Conservation (phyloP, 1,140 invertebrate genomes). For the Neodiprion fabricii region DNA sequence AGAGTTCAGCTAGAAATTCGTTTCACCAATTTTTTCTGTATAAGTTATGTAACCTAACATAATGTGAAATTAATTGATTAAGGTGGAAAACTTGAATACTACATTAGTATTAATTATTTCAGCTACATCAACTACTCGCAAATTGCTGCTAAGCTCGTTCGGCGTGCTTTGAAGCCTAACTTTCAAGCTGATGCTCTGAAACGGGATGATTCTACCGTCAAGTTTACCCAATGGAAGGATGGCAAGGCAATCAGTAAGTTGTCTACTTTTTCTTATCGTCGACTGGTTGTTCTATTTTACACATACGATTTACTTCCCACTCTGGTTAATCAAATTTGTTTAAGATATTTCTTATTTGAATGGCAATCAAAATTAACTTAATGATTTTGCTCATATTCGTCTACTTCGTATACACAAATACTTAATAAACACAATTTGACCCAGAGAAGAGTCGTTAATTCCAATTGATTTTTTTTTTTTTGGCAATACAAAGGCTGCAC, state of each 20-base stretch:
- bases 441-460: too few species aligned
- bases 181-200: conserved; percentile 75
- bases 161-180: conserved; percentile 79
- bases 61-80: conserved; percentile 18
- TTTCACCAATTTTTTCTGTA: conserved; percentile 15
- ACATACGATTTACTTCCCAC: too few species aligned
- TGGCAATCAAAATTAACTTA: conserved; percentile 4
- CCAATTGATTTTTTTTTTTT: too few species aligned
- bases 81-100: conserved; percentile 24
- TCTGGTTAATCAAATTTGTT: neutral
- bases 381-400: too few species aligned
- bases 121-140: conserved; percentile 95
- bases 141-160: conserved; percentile 82
- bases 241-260: conserved; percentile 82
- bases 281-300: too few species aligned
- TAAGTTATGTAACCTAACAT: conserved; percentile 24
- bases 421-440: too few species aligned
- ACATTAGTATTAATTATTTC: conserved; percentile 42
- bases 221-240: conserved; percentile 85
- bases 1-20: conserved; percentile 42
- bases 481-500: too few species aligned
- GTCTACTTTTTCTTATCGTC: neutral
- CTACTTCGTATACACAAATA: too few species aligned
- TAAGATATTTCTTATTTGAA: conserved; percentile 16
- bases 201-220: conserved; percentile 76